Evolutionary conservation across 1,140 invertebrate species (phyloP).

Genomic region (honey bee (Apis mellifera)): Amel_HAv3.1 CM009931.2:20886501-20887000

Average conservation of each 20-base stretch:
- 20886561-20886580: neutral
- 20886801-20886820: too few relatives aligned
- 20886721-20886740: conserved; percentile 54
- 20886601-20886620: conserved; percentile 13
- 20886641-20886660: conserved; percentile 47
- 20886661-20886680: neutral
- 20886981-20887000: too few relatives aligned
- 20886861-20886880: too few relatives aligned
- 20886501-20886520: conserved; percentile 45
- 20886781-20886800: neutral
- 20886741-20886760: conserved; percentile 68
- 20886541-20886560: conserved; percentile 39
- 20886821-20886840: too few relatives aligned
- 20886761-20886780: conserved; percentile 52
- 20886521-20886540: conserved; percentile 23
- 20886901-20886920: too few relatives aligned
- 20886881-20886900: too few relatives aligned
- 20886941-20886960: too few relatives aligned
- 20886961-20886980: too few relatives aligned
- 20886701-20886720: neutral
- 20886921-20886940: too few relatives aligned
- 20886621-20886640: neutral
- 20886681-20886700: conserved; percentile 49
- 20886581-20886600: conserved; percentile 42
- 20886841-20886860: too few relatives aligned